Evolutionary conservation across 2,113 vertebrate genomes (phyloP).

Genomic region (Microtus pennsylvanicus): DNA sequence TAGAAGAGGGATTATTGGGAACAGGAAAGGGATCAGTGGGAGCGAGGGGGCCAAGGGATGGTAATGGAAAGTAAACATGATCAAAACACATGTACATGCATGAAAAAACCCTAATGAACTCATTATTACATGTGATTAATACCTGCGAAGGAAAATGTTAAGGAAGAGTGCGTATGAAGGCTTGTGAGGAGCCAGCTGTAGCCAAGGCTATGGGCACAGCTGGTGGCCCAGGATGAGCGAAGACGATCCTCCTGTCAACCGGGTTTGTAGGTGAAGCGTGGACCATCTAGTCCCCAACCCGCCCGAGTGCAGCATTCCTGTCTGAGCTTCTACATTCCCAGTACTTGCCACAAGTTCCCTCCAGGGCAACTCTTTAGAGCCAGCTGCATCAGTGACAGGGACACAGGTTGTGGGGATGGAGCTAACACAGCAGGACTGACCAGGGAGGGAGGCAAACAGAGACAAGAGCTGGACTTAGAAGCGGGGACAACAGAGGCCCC

Average conservation of each 20-base stretch:
- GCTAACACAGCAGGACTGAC: neutral
- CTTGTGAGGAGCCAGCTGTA: neutral
- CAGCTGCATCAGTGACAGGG: neutral
- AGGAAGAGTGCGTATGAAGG: neutral
- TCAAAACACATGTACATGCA: neutral
- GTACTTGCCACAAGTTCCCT: neutral
- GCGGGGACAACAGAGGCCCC: neutral
- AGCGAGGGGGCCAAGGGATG: neutral
- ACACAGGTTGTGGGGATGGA: rapidly evolving
- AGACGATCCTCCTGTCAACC: neutral
- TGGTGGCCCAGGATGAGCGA: neutral
- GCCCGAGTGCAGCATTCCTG: rapidly evolving
- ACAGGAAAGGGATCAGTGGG: neutral
- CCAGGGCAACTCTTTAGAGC: neutral
- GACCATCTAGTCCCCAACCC: rapidly evolving
- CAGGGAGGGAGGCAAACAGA: neutral
- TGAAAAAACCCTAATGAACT: neutral
- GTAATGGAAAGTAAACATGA: neutral
- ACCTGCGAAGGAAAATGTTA: neutral
- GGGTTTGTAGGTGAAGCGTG: neutral
- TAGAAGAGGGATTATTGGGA: neutral
- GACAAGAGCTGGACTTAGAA: neutral
- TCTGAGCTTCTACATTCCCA: neutral
- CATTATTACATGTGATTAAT: neutral
- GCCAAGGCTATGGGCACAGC: neutral